Evolutionary conservation across 2,888 invertebrate species (phyloP), one percentile per base, ranked within the genome.

Genomic region (Prosopocoilus inquinatus): DNA sequence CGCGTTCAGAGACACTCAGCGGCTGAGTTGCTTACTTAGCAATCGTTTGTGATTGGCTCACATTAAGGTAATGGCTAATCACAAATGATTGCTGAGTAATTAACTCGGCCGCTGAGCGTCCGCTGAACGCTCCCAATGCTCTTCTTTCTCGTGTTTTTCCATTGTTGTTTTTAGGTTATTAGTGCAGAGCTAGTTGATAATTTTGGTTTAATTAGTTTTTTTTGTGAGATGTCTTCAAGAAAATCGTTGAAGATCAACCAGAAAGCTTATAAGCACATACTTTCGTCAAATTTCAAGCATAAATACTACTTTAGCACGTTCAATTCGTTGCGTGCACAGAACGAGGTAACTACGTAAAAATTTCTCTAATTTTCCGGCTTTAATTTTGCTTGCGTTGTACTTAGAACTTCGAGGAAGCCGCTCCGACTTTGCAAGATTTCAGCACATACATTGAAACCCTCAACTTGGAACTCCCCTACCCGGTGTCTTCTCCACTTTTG

Each of bases 391-490:
- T 4, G 5, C n/a, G 15, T 47, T 47, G 13, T 47, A n/a, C n/a
- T n/a, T n/a, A 50, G 50, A 50, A 50, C 28, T 50, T 50, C 7
- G 16, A 49, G 41, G 13, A 55, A 39, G 41, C 34, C 9, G 46
- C 43, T 9, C 53, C 53, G 2, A 41, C 50, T n/a, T 16, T 50
- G 33, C 35, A 38, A n/a, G 54, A 58, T 46, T 54, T 58, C 35
- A 50, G 39, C 20, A 44, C 50, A 13, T 36, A 32, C 8, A 33
- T 43, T 28, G 11, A 41, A 12, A 32, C 47, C 15, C 44, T 54
- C 5, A 48, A 45, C 34, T 48, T 55, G 34, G 15, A 51, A 34
- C 39, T 55, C 32, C 56, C 59, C 12, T 59, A 44, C 48, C 59
- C 59, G 2, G 44, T 56, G 15, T 43, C 49, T 20, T 35, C 43